Base-by-base conservation (phyloP, 1,140 invertebrate genomes). In the Aporrectodea caliginosa region DNA sequence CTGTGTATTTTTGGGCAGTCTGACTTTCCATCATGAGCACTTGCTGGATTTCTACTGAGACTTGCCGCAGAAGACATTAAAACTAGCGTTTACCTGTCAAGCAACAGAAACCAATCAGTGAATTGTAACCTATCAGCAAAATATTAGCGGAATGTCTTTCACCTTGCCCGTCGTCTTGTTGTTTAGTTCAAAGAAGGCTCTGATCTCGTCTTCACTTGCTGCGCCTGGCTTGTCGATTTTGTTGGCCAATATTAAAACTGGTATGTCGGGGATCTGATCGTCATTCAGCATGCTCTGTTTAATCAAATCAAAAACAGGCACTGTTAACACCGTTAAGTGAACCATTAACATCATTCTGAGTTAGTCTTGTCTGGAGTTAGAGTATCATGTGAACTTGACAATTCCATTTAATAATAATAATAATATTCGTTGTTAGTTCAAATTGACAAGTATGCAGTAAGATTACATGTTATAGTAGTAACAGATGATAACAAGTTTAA, bases 141-240 rank as follows among this genome's bases (percentile, higher is more conserved):
- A n/a, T n/a, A n/a, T n/a, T n/a, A n/a, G n/a, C n/a, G n/a, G 22
- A 58, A 74, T 6, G 2, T 1, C 12, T 2, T 27, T 74, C 27
- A 97, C 96, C 92, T 98, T 99, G 88, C 97, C 97, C 86, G 97
- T 99, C 79, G 96, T 98, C 89, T 95, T 93, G 83, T 95, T 94
- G 90, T 94, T 95, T 32, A 99, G 91, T 82, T 93, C 94, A 89
- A 98, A 98, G 86, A 93, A 93, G 89, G 94, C 92, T 87, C 97
- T 92, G 71, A 99, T 91, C 90, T 98, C 96, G 88, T 99, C 96
- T 90, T 99, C 98, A 83, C 95, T 97, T 82, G 95, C 94, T 77
- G 98, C 98, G 84, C 93, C 94, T 80, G 94, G 92, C 85, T 95
- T 94, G 90, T 99, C 98, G 87, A 99, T 99, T 91, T 99, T 99